Conservation (phyloP, 2,113 vertebrate genomes). For the Barbus barbus region DNA sequence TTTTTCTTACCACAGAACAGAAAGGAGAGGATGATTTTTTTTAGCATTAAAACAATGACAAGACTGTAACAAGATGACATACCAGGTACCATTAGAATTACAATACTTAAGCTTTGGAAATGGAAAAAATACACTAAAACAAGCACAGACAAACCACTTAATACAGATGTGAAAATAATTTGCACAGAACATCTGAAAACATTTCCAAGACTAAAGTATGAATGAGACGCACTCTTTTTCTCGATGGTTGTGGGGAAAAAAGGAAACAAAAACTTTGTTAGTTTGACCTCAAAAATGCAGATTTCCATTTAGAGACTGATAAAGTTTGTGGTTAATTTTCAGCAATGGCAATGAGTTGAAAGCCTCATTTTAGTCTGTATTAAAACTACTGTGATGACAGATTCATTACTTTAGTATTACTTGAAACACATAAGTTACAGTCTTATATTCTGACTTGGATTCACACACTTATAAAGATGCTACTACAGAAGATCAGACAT, state of each 20-base stretch:
- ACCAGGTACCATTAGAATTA: neutral
- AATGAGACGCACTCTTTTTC: neutral
- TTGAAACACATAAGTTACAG: neutral
- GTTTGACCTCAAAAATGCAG: neutral
- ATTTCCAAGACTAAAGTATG: neutral
- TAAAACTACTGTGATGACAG: neutral
- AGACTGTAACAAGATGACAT: neutral
- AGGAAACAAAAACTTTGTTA: neutral
- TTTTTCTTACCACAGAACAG: neutral
- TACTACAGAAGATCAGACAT: neutral
- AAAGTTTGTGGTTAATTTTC: neutral
- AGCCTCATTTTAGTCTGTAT: neutral
- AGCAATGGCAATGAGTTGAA: neutral
- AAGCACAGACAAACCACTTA: neutral
- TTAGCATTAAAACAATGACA: neutral
- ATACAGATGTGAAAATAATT: neutral
- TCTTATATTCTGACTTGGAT: neutral
- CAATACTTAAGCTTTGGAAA: neutral
- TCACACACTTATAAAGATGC: neutral
- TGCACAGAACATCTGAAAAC: neutral
- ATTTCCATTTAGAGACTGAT: neutral
- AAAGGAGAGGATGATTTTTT: neutral
- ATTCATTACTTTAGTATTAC: neutral
- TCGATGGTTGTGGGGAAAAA: neutral
- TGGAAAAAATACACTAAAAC: neutral